Base-by-base conservation (phyloP, 2,888 invertebrate species). In the Caenorhabditis panamensis region DNA sequence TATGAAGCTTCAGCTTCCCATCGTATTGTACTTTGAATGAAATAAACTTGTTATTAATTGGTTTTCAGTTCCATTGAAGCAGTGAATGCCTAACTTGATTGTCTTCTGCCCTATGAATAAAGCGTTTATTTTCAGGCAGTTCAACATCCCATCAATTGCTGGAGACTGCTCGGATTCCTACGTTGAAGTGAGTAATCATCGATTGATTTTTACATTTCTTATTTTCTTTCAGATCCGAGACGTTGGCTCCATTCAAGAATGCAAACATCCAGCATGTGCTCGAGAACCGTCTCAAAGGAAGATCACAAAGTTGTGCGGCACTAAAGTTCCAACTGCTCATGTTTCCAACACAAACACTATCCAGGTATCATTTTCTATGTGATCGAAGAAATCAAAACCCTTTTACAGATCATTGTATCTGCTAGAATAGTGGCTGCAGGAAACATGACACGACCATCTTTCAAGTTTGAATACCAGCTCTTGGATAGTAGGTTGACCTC, bases 251-350 rank as follows among this genome's bases (percentile, higher is more conserved):
- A 44, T 85, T 2, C 31, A 82, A 0, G 84, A 84, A 41, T 85
- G 85, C 53, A 36, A 81, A 22, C 85, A 85, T 79, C 84, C 85
- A 3, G 83, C 83, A 2, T 85, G 85, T 56, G 84, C 85, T n/a
- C 54, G 62, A 20, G 71, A 79, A 28, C 79, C 84, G 2, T 44
- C 31, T 8, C 83, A 85, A 22, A 56, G 82, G 41, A 82, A 82
- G 66, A 79, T 82, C 26, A 77, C 69, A n/a, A 51, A 72, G 41
- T 31, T 66, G 13, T 82, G 82, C 51, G 79, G 79, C 0, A 63
- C 61, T 1, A 53, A 47, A n/a, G 22, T 41, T 28, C 79, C 79
- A 11, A 22, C 28, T 5, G 11, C 36, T 8, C 82, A 82, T 54
- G 51, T 86, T 20, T 84, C 86, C 1, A 75, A 73, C 16, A 84